Evolutionary conservation across 2,113 vertebrate species (phyloP).

Genomic region (Electrona antarctica): DNA sequence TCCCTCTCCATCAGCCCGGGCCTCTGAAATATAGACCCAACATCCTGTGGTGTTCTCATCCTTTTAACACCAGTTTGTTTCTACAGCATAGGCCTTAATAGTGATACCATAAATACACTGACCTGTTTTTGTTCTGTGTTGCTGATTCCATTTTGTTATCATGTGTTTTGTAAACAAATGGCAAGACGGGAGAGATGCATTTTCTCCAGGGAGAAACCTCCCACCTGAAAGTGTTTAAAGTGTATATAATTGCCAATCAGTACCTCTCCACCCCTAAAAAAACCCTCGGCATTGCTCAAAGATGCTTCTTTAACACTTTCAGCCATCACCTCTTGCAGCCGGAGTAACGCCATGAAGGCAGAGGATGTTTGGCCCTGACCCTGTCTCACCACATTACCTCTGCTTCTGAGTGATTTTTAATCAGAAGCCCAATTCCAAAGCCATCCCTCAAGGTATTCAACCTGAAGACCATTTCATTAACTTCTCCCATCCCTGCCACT

Average conservation of each 20-base stretch:
- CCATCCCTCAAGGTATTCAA: conserved; percentile 78
- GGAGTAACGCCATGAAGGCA: conserved; percentile 14
- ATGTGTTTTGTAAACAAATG: conserved; percentile 33
- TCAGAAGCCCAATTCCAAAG: conserved; percentile 76
- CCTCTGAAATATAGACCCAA: conserved; percentile 38
- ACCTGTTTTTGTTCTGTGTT: background rate
- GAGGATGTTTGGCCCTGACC: conserved; percentile 53
- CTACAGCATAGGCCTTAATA: background rate
- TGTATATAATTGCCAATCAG: conserved; percentile 38
- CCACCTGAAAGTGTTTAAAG: background rate
- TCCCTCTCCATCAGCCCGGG: conserved; percentile 29
- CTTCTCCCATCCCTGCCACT: conserved; percentile 63
- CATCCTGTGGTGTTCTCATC: background rate
- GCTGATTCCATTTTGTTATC: background rate
- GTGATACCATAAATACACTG: conserved; percentile 15
- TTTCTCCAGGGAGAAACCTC: background rate
- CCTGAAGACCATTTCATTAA: conserved; percentile 77
- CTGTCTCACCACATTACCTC: conserved; percentile 68
- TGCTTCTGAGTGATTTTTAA: conserved; percentile 79
- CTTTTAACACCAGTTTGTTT: conserved; percentile 27
- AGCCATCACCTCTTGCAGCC: conserved; percentile 30
- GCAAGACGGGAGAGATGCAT: conserved; percentile 6
- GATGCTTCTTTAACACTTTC: conserved; percentile 28
- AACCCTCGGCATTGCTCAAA: conserved; percentile 26
- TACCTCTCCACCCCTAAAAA: conserved; percentile 30